phyloP scores from a whole-genome alignment of 1,140 invertebrate genomes.

The Trachelipus rathkii region DNA sequence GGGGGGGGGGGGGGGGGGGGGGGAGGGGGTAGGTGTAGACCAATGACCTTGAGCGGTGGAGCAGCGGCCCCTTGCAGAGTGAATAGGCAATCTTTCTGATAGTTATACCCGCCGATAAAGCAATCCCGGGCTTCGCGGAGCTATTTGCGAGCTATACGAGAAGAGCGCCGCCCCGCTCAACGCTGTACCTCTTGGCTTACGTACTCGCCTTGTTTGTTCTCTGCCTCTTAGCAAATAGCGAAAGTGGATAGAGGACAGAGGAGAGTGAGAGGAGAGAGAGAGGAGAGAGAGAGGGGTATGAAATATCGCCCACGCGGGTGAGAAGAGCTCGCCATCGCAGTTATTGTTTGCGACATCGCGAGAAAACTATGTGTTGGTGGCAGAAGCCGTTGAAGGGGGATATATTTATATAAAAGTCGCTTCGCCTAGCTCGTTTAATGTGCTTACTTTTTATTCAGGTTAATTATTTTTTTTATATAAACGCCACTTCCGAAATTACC shows the following conservation, averaged over 20 bases:
- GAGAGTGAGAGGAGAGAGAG: too few species aligned
- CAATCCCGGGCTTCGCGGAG: constrained; percentile 1
- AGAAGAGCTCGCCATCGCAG: background rate
- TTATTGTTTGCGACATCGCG: background rate
- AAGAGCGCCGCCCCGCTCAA: background rate
- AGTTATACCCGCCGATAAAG: background rate
- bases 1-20: too few species aligned
- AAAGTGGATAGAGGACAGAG: background rate
- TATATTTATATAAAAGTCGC: constrained; percentile 13
- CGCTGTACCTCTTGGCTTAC: background rate
- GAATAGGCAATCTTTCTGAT: constrained; percentile 7
- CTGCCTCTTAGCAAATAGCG: constrained; percentile 2
- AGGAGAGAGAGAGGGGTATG: background rate
- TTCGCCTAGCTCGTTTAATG: background rate
- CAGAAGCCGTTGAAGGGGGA: background rate
- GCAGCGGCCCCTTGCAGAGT: background rate
- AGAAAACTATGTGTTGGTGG: background rate
- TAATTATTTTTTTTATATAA: background rate
- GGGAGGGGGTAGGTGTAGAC: too few species aligned
- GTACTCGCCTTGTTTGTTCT: background rate
- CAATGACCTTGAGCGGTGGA: background rate
- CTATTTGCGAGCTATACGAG: background rate
- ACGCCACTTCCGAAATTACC: background rate
- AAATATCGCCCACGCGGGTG: background rate
- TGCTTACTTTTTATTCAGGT: background rate